Conservation (phyloP, 1,140 invertebrate species). For the Trichogramma pretiosum region DNA sequence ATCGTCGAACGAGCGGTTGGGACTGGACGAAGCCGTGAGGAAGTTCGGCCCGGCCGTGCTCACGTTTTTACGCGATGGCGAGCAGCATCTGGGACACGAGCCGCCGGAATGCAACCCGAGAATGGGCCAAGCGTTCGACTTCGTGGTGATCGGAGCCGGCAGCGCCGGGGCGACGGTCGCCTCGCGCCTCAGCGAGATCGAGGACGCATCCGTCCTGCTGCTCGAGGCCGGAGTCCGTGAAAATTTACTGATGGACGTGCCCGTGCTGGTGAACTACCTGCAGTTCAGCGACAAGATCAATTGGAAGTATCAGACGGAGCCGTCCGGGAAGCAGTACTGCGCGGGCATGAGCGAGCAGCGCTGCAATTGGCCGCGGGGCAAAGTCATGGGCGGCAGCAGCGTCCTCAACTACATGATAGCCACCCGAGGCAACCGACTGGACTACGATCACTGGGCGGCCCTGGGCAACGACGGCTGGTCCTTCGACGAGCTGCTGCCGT, state of each 20-base stretch:
- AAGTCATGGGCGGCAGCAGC: slow-evolving; percentile 79
- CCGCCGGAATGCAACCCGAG: neutral
- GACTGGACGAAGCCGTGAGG: neutral
- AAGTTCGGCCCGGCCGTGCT: no score
- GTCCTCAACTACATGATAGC: slow-evolving; percentile 95
- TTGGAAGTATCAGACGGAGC: neutral
- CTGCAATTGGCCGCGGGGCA: slow-evolving; percentile 79
- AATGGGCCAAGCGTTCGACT: neutral
- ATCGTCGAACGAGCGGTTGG: neutral
- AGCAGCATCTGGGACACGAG: neutral
- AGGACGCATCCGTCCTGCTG: neutral
- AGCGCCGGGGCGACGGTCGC: neutral
- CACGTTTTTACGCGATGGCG: neutral
- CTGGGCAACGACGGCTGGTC: slow-evolving; percentile 81
- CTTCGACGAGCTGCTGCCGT: slow-evolving; percentile 71
- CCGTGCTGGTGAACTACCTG: neutral
- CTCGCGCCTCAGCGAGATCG: neutral
- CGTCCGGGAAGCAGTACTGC: slow-evolving; percentile 30
- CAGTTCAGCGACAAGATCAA: neutral
- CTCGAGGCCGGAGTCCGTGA: neutral
- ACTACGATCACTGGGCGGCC: slow-evolving; percentile 85
- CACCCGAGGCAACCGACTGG: slow-evolving; percentile 69
- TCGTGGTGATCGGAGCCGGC: neutral
- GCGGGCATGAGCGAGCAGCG: slow-evolving; percentile 45
- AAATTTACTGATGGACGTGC: neutral